Evolutionary conservation across 2,888 invertebrate species (phyloP).

Genomic region (Rhagonycha lutea): DNA sequence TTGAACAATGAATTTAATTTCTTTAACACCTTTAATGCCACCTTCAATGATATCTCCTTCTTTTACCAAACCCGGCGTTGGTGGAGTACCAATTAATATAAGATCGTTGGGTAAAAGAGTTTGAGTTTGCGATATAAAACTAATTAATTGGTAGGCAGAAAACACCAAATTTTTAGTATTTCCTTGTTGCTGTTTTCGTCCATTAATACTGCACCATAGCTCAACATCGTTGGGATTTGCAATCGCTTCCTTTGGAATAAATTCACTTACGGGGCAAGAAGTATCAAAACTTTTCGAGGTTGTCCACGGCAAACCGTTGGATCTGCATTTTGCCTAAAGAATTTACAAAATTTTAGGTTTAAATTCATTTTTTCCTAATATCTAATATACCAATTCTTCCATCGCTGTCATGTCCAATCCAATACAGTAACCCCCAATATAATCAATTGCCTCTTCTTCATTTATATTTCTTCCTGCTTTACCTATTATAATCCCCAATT

Average conservation of each 20-base stretch:
- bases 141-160: constrained; percentile 65
- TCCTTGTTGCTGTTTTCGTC: constrained; percentile 61
- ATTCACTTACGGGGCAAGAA: constrained; percentile 72
- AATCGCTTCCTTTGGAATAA: constrained; percentile 61
- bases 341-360: not conserved
- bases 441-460: constrained; percentile 60
- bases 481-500: constrained; percentile 75
- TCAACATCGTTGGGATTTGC: constrained; percentile 62
- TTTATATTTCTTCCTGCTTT: constrained; percentile 62
- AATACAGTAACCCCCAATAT: constrained; percentile 71
- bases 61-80: constrained; percentile 65
- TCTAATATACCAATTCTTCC: constrained; percentile 54
- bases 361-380: not conserved
- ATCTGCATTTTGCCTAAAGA: constrained; percentile 54
- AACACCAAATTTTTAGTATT: constrained; percentile 73
- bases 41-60: constrained; percentile 70
- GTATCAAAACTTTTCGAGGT: constrained; percentile 81
- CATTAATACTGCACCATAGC: constrained; percentile 68
- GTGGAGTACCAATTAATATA: constrained; percentile 75
- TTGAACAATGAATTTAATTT: constrained; percentile 52
- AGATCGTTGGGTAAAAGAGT: constrained; percentile 75
- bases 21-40: constrained; percentile 56
- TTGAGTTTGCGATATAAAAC: constrained; percentile 69
- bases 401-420: constrained; percentile 76
- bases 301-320: constrained; percentile 72